Base-by-base conservation (phyloP, 2,113 vertebrate species). In the Alces alces region DNA sequence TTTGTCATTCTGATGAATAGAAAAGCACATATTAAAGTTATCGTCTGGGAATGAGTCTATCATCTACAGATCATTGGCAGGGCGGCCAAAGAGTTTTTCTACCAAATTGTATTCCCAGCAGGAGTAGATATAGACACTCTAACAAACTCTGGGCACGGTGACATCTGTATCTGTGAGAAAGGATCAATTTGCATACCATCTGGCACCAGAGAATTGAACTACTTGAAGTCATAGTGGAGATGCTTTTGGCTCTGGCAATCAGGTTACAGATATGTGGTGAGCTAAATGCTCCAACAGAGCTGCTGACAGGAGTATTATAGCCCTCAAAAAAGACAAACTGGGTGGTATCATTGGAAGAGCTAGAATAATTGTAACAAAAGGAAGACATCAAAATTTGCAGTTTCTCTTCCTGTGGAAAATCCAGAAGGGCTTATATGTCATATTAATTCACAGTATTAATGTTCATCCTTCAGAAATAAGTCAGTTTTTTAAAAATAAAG, bases 101-200 rank as follows among this genome's bases (percentile, higher is more conserved):
- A 82, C 54, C 64, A 96, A 90, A 88, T 73, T 91, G 96, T 95
- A 83, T 93, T 98, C 97, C 92, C 91, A 89, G 70, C 86, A 96
- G 93, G 89, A 93, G 93, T 58, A 14, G 52, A 73, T 19, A n/a
- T 58, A 97, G 92, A 84, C 73, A 96, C 54, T 97, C 28, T 94
- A 94, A 95, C 85, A 93, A 98, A 98, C 82, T 89, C 43, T 91
- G 86, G 88, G 80, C 19, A 33, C 52, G 43, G 79, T 87, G 95
- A 96, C 95, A 98, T 98, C 96, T 96, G 6, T 97, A 97, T 96
- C 36, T 91, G 86, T 94, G 66, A 88, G 95, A 98, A 97, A 94
- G 87, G 91, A 95, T 54, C 86, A 96, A 98, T 98, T 98, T 98
- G 36, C 95, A 93, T 76, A 96, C 98, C 97, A 98, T 98, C 98